Evolutionary conservation across 2,113 vertebrate genomes (phyloP).

Genomic region (Dunckerocampus dactyliophorus): DNA sequence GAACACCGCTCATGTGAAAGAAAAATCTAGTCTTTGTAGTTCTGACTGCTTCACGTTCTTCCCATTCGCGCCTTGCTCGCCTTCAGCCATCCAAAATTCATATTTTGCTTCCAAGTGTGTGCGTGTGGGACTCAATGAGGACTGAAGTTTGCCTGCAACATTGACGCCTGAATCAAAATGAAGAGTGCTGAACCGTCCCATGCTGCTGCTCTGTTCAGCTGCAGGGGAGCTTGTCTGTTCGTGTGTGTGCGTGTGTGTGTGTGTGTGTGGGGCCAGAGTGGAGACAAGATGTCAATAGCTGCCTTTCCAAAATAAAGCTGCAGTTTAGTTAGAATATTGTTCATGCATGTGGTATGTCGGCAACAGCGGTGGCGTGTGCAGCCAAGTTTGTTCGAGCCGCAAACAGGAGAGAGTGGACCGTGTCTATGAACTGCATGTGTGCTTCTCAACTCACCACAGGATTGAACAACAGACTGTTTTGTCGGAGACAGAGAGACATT

Average conservation of each 20-base stretch:
- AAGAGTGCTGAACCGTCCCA: constrained; percentile 33
- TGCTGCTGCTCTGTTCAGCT: constrained; percentile 29
- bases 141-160: constrained; percentile 30
- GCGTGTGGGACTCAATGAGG: constrained; percentile 13
- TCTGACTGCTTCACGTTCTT: too few species aligned
- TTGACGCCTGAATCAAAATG: neutral
- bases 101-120: constrained; percentile 21
- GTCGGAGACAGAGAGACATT: constrained; percentile 43
- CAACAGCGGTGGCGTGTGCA: constrained; percentile 1
- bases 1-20: too few species aligned
- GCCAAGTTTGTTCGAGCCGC: constrained; percentile 34
- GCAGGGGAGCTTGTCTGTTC: constrained; percentile 2
- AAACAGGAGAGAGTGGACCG: constrained; percentile 23
- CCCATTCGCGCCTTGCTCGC: constrained; percentile 6
- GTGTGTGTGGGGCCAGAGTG: constrained; percentile 15
- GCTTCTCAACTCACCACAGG: constrained; percentile 18
- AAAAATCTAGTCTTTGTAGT: too few species aligned
- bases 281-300: constrained; percentile 28
- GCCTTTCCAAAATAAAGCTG: constrained; percentile 26
- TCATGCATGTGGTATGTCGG: neutral
- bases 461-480: constrained; percentile 45
- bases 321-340: constrained; percentile 3
- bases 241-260: constrained; percentile 3
- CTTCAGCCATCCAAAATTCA: constrained; percentile 26
- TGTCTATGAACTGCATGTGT: constrained; percentile 37